Evolutionary conservation across 2,797 vertebrate species (phyloP).

Genomic region (Ctenosaura bakeri): DNA sequence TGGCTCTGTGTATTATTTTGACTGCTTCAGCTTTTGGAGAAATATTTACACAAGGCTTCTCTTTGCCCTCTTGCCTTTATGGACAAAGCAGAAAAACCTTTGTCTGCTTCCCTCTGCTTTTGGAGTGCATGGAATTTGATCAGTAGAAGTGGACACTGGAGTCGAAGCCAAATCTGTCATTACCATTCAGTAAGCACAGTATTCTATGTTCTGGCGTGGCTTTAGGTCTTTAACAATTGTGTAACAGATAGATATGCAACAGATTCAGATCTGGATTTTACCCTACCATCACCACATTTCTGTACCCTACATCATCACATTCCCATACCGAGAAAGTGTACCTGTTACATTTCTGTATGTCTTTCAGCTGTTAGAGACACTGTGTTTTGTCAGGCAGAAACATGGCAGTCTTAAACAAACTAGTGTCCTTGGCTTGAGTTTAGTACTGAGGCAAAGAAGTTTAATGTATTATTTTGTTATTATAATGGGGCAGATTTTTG

Average conservation of each 20-base stretch:
- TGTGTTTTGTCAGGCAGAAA: not conserved
- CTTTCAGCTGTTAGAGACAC: not conserved
- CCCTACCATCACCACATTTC: too few species aligned
- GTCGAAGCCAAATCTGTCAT: not conserved
- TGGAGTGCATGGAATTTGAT: not conserved
- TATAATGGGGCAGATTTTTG: constrained; percentile 9
- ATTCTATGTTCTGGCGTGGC: not conserved
- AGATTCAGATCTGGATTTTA: too few species aligned
- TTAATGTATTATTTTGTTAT: constrained; percentile 15
- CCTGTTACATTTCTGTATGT: constrained; percentile 4
- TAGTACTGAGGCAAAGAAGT: not conserved
- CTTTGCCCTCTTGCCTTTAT: not conserved
- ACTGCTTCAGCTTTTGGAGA: not conserved
- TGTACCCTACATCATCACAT: too few species aligned
- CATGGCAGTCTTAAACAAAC: not conserved
- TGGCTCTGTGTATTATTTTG: not conserved
- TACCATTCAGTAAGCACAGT: not conserved
- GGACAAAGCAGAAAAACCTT: not conserved
- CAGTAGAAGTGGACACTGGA: not conserved
- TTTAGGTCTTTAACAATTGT: not conserved
- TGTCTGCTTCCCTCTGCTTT: not conserved
- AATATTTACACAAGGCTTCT: not conserved
- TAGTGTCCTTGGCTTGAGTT: constrained; percentile 1
- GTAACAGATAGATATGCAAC: not conserved
- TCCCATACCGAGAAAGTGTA: not conserved